Evolutionary conservation across 92 coral and sea anemone genomes (phyloP).

Genomic region (Meandrina meandrites): DNA sequence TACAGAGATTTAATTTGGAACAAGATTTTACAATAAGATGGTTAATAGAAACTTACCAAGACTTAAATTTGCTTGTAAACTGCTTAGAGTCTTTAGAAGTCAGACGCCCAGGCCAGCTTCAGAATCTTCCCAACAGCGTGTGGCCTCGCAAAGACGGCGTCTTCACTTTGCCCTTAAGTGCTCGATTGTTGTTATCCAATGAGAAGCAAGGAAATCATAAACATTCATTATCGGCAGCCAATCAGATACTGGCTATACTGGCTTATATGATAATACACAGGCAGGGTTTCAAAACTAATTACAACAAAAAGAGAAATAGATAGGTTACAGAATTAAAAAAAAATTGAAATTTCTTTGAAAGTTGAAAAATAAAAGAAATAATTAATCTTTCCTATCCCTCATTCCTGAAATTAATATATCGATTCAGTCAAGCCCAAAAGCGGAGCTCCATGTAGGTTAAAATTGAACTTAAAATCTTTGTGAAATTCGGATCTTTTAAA

Average conservation of each 20-base stretch:
- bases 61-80: background rate
- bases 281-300: too few relatives aligned
- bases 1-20: background rate
- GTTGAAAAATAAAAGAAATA: too few relatives aligned
- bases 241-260: slow-evolving; percentile 25
- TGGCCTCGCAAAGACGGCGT: slow-evolving; percentile 5
- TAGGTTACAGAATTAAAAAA: too few relatives aligned
- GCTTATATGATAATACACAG: background rate
- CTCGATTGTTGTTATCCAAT: background rate
- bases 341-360: too few relatives aligned
- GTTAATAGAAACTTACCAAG: slow-evolving; percentile 17
- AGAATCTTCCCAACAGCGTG: background rate
- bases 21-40: background rate
- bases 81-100: background rate
- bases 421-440: too few relatives aligned
- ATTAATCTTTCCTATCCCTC: too few relatives aligned
- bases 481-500: too few relatives aligned
- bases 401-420: too few relatives aligned
- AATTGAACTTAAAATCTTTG: too few relatives aligned
- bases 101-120: background rate
- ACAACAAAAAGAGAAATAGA: too few relatives aligned
- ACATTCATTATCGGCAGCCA: slow-evolving; percentile 15
- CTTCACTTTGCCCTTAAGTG: slow-evolving; percentile 13
- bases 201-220: background rate
- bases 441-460: too few relatives aligned